phyloP scores from a whole-genome alignment of 2,797 vertebrate genomes.

The Muscicapa striata region DNA sequence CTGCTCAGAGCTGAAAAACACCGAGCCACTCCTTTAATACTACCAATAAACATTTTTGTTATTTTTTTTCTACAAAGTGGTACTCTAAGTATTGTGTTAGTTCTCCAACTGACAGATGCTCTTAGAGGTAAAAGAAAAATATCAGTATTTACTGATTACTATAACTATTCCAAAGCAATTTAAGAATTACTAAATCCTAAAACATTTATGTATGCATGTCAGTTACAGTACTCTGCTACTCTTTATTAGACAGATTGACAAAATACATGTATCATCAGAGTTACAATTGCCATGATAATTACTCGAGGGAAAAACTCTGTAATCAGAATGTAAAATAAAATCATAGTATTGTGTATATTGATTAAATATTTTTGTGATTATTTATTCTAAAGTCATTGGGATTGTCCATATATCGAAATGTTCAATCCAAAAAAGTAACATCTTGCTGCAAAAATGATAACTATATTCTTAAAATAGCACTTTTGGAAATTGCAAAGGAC shows the following conservation, averaged over 20 bases:
- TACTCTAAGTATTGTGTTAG: not conserved
- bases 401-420: not conserved
- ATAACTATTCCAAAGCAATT: constrained; percentile 33
- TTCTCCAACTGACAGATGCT: constrained; percentile 17
- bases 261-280: constrained; percentile 51
- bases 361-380: not conserved
- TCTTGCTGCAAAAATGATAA: not conserved
- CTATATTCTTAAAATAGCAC: not conserved
- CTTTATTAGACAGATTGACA: constrained; percentile 18
- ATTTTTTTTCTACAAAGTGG: not conserved
- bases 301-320: constrained; percentile 13
- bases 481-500: constrained; percentile 5
- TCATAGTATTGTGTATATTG: not conserved
- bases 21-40: constrained; percentile 12
- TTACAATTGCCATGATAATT: constrained; percentile 44
- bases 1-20: constrained; percentile 16
- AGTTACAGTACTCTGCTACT: not conserved
- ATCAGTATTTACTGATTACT: constrained; percentile 31
- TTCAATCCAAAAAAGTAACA: not conserved
- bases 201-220: constrained; percentile 31
- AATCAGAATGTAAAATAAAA: constrained; percentile 23
- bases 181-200: constrained; percentile 31
- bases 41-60: constrained; percentile 34
- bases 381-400: not conserved
- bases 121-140: constrained; percentile 4